Conservation (phyloP, 37 sponge, comb jelly and placozoan species). For the Spongia lamella region DNA sequence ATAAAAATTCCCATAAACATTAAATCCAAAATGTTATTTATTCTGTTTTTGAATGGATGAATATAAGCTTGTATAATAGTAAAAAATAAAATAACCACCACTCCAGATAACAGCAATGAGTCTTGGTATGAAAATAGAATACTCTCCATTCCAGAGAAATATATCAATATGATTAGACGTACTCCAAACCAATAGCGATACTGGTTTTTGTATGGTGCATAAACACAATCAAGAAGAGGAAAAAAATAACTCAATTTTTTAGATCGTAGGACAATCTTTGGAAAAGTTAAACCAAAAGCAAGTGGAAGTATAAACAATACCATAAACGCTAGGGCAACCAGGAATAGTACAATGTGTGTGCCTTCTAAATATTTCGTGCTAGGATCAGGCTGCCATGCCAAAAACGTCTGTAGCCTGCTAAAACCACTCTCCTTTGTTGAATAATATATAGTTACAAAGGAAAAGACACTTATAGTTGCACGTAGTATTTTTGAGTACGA, state of each 20-base stretch:
- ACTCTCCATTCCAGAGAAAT: slow-evolving; percentile 8
- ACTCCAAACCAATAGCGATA: slow-evolving; percentile 52
- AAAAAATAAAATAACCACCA: neutral
- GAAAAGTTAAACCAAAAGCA: slow-evolving; percentile 9
- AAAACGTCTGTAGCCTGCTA: too few species aligned
- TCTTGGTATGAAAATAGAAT: slow-evolving; percentile 6
- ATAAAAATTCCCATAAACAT: slow-evolving; percentile 10
- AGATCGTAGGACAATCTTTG: slow-evolving; percentile 1
- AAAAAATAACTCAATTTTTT: neutral
- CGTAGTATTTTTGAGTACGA: slow-evolving; percentile 41
- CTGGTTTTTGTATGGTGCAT: slow-evolving; percentile 44
- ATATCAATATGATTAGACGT: neutral
- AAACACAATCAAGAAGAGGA: slow-evolving; percentile 31
- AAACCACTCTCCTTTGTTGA: neutral
- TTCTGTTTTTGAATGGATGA: slow-evolving; percentile 26
- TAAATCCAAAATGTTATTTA: slow-evolving; percentile 13
- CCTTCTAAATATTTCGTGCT: slow-evolving; percentile 6
- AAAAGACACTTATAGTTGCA: slow-evolving; percentile 18
- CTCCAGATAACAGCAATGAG: slow-evolving; percentile 2
- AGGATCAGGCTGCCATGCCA: slow-evolving; percentile 45
- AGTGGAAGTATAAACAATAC: slow-evolving; percentile 26
- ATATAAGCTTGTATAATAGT: slow-evolving; percentile 20
- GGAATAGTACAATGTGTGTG: slow-evolving; percentile 8
- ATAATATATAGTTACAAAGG: slow-evolving; percentile 9
- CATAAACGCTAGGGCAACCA: slow-evolving; percentile 4